These are phyloP conservation scores for Eupeodes latifasciatus DNA, from an alignment of 2,888 invertebrate genomes.

Conservation along the genomic window DNA sequence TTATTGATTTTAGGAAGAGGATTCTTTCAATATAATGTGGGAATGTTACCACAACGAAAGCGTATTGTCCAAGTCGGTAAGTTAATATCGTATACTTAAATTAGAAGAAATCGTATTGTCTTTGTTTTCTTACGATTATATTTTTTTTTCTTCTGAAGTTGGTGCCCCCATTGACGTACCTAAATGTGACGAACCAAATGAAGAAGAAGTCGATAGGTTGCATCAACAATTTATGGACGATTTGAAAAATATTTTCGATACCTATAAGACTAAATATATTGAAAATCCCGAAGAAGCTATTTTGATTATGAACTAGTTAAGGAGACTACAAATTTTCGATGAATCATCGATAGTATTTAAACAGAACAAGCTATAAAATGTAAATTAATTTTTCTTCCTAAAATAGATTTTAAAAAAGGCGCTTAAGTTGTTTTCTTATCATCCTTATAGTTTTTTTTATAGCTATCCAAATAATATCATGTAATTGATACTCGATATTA, in stretches of 20 bases:
- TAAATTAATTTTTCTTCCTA: too few relatives aligned
- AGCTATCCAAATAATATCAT: too few relatives aligned
- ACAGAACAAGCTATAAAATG: background rate
- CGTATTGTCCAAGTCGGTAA: constrained; percentile 94
- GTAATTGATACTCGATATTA: too few relatives aligned
- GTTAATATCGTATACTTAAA: constrained; percentile 78
- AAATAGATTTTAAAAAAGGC: too few relatives aligned
- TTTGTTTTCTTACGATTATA: constrained; percentile 2
- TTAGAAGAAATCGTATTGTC: background rate
- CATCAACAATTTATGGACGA: constrained; percentile 90
- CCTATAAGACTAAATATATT: constrained; percentile 91
- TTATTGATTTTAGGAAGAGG: constrained; percentile 92
- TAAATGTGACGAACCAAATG: constrained; percentile 89
- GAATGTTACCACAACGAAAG: constrained; percentile 91
- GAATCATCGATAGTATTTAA: constrained; percentile 9
- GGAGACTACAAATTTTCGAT: background rate
- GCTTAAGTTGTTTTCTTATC: too few relatives aligned
- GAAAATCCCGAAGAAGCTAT: constrained; percentile 82
- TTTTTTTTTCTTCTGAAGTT: constrained; percentile 86
- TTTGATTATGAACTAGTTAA: constrained; percentile 50
- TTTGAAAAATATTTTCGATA: constrained; percentile 91
- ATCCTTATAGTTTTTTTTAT: too few relatives aligned
- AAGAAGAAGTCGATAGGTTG: constrained; percentile 90
- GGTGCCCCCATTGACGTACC: constrained; percentile 93
- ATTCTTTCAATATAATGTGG: constrained; percentile 95